Evolutionary conservation across 2,797 vertebrate genomes (phyloP).

Genomic region (Hydrocynus forskahlii): DNA sequence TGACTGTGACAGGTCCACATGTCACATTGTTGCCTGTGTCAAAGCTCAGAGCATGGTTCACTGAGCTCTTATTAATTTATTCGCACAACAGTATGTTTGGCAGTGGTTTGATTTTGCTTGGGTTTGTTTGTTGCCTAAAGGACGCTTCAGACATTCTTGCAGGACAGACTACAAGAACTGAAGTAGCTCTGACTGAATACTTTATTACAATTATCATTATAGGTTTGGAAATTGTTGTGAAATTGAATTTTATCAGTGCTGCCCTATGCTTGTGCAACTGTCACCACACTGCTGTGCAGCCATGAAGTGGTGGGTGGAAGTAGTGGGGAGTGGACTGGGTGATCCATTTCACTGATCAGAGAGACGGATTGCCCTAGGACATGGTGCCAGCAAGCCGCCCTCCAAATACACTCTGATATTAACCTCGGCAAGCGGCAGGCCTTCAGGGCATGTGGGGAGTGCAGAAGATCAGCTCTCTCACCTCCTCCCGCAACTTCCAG

Average conservation of each 20-base stretch:
- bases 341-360: slow-evolving; percentile 53
- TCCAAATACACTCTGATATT: slow-evolving; percentile 54
- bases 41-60: no score
- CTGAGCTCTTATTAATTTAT: no score
- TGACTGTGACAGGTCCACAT: no score
- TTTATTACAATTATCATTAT: not conserved
- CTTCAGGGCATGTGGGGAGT: slow-evolving; percentile 37
- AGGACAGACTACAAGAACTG: not conserved
- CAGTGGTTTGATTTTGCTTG: no score
- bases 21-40: no score
- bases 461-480: slow-evolving; percentile 30
- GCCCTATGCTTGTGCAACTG: slow-evolving; percentile 8
- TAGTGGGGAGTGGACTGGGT: slow-evolving; percentile 16
- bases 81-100: no score
- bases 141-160: not conserved
- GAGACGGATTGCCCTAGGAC: slow-evolving; percentile 51
- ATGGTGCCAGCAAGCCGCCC: slow-evolving; percentile 40
- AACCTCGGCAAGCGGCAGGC: slow-evolving; percentile 39
- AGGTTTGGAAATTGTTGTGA: not conserved
- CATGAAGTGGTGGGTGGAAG: slow-evolving; percentile 22
- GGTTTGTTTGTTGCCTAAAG: no score
- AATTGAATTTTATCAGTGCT: not conserved
- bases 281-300: slow-evolving; percentile 6
- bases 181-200: not conserved
- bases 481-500: slow-evolving; percentile 34